Evolutionary conservation across 2,113 vertebrate genomes (phyloP).

Genomic region (Oostethus manadensis): DNA sequence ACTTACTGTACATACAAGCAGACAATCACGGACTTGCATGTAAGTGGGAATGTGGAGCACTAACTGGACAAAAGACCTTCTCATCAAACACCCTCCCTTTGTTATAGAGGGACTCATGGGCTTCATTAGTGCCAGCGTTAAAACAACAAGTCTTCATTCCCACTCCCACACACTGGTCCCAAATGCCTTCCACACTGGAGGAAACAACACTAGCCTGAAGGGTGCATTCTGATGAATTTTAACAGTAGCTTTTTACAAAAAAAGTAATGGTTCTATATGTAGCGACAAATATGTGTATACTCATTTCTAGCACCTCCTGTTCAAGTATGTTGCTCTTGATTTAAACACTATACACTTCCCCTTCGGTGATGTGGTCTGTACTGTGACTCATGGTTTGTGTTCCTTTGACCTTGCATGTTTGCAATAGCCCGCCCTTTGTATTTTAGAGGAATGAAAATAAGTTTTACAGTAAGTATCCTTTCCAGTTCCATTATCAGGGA

Average conservation of each 20-base stretch:
- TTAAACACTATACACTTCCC: no score
- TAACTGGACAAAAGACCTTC: slow-evolving; percentile 28
- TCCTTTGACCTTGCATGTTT: no score
- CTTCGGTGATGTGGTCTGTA: no score
- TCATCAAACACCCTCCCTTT: slow-evolving; percentile 52
- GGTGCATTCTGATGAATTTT: slow-evolving; percentile 32
- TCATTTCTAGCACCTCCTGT: no score
- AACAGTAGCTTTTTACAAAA: background rate
- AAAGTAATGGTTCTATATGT: no score
- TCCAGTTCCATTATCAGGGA: no score
- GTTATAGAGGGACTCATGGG: slow-evolving; percentile 56
- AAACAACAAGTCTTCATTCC: slow-evolving; percentile 54
- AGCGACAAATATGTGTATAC: no score
- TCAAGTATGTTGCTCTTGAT: no score
- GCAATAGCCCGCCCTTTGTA: no score
- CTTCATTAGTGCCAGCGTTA: slow-evolving; percentile 65
- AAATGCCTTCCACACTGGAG: slow-evolving; percentile 45
- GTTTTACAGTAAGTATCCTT: no score
- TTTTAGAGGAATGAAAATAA: no score
- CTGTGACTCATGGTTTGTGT: no score
- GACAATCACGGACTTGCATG: slow-evolving; percentile 4
- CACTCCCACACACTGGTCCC: slow-evolving; percentile 54
- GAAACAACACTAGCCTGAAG: slow-evolving; percentile 50
- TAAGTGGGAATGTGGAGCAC: slow-evolving; percentile 22
- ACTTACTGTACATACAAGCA: background rate